A percentile compares a stretch with the other conserved stretches of the same genome.
These are phyloP conservation scores for Pomacea canaliculata DNA, from an alignment of 2,888 invertebrate genomes.

Conservation along the genomic window DNA sequence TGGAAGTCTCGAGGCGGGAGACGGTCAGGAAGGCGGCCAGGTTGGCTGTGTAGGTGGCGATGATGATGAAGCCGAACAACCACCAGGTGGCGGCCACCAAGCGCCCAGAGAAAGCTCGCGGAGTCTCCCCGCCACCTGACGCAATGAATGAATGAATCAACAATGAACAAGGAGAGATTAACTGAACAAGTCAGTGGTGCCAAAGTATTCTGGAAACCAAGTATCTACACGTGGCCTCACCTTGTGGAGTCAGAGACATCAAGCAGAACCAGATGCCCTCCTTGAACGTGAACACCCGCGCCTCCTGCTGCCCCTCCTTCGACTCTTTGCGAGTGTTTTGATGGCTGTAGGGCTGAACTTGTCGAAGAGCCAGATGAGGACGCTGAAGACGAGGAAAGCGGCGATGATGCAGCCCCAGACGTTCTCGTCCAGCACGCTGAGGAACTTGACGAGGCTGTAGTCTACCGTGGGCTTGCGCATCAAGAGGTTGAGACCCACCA, in stretches of 20 bases:
- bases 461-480: slow-evolving; percentile 91
- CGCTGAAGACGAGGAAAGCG: slow-evolving; percentile 69
- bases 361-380: slow-evolving; percentile 96
- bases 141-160: not conserved
- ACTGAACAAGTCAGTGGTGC: no score
- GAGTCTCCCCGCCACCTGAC: slow-evolving; percentile 67
- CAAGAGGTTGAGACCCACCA: slow-evolving; percentile 95
- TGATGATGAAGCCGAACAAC: slow-evolving; percentile 98
- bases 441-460: slow-evolving; percentile 94
- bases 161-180: no score
- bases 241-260: slow-evolving; percentile 94
- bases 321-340: slow-evolving; percentile 72
- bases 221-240: slow-evolving; percentile 51
- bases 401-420: slow-evolving; percentile 92
- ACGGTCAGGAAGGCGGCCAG: slow-evolving; percentile 94
- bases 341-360: slow-evolving; percentile 77
- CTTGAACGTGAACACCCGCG: slow-evolving; percentile 92
- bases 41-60: slow-evolving; percentile 98
- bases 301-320: slow-evolving; percentile 81
- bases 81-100: slow-evolving; percentile 98
- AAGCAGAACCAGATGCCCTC: slow-evolving; percentile 99
- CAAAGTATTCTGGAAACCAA: no score
- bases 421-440: slow-evolving; percentile 94
- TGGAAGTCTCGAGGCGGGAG: slow-evolving; percentile 90
- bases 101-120: slow-evolving; percentile 92